Conservation (phyloP, 2,797 vertebrate species). For the Falco peregrinus region DNA sequence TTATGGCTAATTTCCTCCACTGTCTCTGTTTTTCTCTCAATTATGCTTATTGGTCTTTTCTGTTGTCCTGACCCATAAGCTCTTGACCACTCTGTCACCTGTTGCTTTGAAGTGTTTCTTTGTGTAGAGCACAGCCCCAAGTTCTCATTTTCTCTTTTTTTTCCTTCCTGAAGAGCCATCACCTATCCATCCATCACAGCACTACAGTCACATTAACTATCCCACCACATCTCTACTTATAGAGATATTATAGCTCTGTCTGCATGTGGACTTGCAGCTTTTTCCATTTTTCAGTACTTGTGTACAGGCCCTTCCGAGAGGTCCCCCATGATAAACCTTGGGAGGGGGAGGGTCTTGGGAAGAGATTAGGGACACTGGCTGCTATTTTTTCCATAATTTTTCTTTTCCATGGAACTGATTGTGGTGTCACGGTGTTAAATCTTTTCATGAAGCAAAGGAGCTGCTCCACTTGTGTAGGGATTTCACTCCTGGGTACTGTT, state of each 20-base stretch:
- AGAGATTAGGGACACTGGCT: neutral
- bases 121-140: neutral
- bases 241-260: neutral
- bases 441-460: neutral
- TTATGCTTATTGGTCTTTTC: neutral
- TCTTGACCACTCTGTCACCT: neutral
- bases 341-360: neutral
- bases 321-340: neutral
- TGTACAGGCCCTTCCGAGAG: neutral
- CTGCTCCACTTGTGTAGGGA: neutral
- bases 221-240: neutral
- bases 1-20: neutral
- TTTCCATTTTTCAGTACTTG: neutral
- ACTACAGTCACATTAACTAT: neutral
- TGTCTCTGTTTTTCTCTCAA: neutral
- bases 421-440: neutral
- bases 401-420: neutral
- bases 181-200: neutral
- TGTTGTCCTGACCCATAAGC: neutral
- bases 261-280: neutral
- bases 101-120: neutral
- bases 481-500: neutral
- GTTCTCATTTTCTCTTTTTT: neutral
- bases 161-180: neutral
- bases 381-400: neutral